Evolutionary conservation across 2,888 invertebrate species (phyloP).

Genomic region (Hymenopus coronatus): DNA sequence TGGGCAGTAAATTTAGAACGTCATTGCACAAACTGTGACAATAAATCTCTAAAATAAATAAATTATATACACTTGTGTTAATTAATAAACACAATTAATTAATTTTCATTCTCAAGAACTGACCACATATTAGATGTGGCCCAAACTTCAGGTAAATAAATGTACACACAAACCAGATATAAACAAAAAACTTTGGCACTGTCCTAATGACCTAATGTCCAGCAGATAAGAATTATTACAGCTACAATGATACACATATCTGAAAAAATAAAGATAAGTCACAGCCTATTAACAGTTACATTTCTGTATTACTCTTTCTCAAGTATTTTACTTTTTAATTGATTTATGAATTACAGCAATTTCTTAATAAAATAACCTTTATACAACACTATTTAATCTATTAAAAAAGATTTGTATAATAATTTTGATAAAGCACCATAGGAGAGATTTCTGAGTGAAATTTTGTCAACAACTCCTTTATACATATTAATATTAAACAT

Average conservation of each 20-base stretch:
- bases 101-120: no score
- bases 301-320: background rate
- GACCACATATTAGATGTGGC: no score
- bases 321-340: background rate
- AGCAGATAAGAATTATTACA: background rate
- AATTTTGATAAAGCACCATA: background rate
- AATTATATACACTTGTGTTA: no score
- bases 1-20: no score
- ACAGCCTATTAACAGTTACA: background rate
- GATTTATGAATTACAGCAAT: background rate
- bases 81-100: no score
- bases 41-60: no score
- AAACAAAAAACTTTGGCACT: background rate
- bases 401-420: background rate
- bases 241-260: background rate
- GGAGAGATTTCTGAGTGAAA: background rate
- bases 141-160: background rate
- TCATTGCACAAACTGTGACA: no score
- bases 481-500: background rate
- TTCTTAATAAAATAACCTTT: background rate
- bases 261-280: background rate
- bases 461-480: background rate
- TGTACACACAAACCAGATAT: background rate
- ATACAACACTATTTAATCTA: background rate
- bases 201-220: background rate